Base-by-base conservation (phyloP, 1,140 invertebrate species). In the Dreissena polymorpha region DNA sequence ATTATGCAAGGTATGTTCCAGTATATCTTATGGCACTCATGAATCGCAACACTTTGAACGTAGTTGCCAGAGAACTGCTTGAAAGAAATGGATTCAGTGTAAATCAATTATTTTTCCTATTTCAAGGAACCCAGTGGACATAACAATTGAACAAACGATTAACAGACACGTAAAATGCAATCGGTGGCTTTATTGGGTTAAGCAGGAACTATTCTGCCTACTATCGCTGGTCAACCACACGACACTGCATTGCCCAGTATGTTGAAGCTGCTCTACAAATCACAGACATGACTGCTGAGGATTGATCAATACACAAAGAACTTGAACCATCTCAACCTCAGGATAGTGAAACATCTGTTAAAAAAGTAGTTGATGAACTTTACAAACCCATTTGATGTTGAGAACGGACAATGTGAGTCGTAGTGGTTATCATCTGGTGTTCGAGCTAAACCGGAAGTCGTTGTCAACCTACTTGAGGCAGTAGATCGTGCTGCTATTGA, bases 61-160 rank as follows among this genome's bases (percentile, higher is more conserved):
- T 72, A 29, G 81, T 63, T 39, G 81, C 67, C 13, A 50, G 21
- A 7, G 53, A 49, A 49, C 67, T 75, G 5, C 49, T 75, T 10
- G 23, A 21, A 49, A 21, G 49, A 18, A 57, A 60, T 50, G 63
- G 65, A 1, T 69, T 83, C 53, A 75, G 65, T 60, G 72, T 83
- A 50, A 21, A 2, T 0, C 55, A 53, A n/a, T 83, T 53, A 57
- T 13, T 10, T 51, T 75, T 13, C 10, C 27, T 0, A 18, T 18
- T 23, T 49, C 49, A 6, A 53, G 64, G 55, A 76, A 76, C 55
- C 0, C 72, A 0, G 53, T 57, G 25, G 73, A 76, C 39, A 75
- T 83, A 0, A 83, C 63, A 69, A 68, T 83, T 16, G 81, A 83
- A 50, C 81, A 83, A 64, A 76, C 81, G 21, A 83, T 75, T 27